Percentiles rank a stretch among this genome's conserved stretches.
These are phyloP conservation scores for Atethmia centrago DNA, from an alignment of 2,888 invertebrate species.

Conservation along the genomic window DNA sequence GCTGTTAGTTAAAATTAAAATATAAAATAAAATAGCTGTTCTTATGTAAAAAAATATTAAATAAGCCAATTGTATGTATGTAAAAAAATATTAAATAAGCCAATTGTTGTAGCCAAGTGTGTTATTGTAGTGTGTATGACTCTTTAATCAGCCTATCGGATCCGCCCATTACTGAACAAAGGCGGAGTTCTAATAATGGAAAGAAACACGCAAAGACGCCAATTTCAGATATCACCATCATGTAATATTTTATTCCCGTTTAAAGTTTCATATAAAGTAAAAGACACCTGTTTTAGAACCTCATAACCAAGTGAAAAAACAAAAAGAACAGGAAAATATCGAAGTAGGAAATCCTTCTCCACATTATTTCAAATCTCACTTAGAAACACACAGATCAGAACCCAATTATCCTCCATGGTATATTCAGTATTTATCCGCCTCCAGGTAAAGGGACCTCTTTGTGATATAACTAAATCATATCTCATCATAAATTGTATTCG, in stretches of 20 bases:
- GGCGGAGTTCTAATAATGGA: neutral
- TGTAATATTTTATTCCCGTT: no score
- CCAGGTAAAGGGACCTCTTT: constrained; percentile 20
- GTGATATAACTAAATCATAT: constrained; percentile 16
- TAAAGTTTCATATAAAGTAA: no score
- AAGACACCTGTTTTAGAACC: no score
- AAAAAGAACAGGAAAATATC: neutral
- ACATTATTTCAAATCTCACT: neutral
- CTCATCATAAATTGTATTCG: constrained; percentile 31
- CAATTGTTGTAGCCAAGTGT: no score
- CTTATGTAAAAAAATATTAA: no score
- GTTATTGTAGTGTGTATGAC: no score
- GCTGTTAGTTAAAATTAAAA: no score
- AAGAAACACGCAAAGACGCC: neutral
- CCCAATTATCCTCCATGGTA: constrained; percentile 16
- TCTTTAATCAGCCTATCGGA: neutral
- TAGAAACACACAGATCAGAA: neutral
- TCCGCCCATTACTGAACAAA: neutral
- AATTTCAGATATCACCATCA: no score
- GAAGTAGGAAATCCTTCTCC: no score
- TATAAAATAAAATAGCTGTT: no score
- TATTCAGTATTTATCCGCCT: constrained; percentile 22
- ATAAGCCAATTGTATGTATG: no score
- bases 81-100: no score
- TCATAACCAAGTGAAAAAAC: neutral